Base-by-base conservation (phyloP, 2,113 vertebrate genomes). In the Axis porcinus region DNA sequence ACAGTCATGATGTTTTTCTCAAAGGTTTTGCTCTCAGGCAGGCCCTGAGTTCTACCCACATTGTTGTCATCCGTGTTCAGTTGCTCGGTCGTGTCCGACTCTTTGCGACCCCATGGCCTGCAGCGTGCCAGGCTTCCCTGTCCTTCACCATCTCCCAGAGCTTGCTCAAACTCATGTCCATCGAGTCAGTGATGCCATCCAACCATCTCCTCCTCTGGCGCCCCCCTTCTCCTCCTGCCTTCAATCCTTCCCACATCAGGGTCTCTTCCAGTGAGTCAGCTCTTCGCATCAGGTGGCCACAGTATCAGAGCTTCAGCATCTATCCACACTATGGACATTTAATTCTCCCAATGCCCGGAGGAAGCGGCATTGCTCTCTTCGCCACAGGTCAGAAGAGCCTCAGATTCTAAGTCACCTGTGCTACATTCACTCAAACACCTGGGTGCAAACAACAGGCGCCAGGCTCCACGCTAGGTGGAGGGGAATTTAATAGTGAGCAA, bases 51-150 rank as follows among this genome's bases (percentile, higher is more conserved):
- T 28, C 36, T 45, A 27, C 28, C 19, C 64, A 70, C 64, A 36
- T 0, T 70, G 64, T 6, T 36, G 19, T 70, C 5, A 21, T 21
- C 11, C 4, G 0, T 19, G 57, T 58, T 58, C 25, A 27, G 25
- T 5, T 11, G n/a, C 19, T 36, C n/a, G 2, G n/a, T 21, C 9
- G 0, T 21, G 64, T 70, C n/a, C 0, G n/a, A 19, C 64, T 70
- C 64, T 40, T 70, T 70, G 67, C 2, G n/a, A 70, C 19, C n/a
- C 10, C 67, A 2, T 3, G n/a, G n/a, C 3, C 19, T 40, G n/a
- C n/a, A 12, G 67, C 67, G 23, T 0, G 5, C 67, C 67, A 40
- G 67, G 67, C n/a, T 10, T 40, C 67, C 10, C n/a, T 23, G n/a
- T 21, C 19, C 19, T 70, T 40, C 10, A 23, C 10, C n/a, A 40